phyloP scores from a whole-genome alignment of 2,113 vertebrate genomes.

The Phalacrocorax brasilianus region DNA sequence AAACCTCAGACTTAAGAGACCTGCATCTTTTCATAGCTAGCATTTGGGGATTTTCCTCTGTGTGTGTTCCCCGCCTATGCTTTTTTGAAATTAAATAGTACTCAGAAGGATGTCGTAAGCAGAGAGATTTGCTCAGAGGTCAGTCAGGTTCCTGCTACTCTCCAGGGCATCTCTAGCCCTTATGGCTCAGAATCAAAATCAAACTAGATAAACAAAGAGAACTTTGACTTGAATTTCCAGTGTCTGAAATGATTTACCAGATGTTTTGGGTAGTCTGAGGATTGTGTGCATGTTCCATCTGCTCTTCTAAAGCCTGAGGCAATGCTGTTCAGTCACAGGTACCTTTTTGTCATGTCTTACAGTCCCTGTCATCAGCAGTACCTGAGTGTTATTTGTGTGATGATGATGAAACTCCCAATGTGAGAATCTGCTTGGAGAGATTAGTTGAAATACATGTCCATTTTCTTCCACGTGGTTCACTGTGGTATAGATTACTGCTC shows the following conservation, averaged over 20 bases:
- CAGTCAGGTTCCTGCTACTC: not conserved
- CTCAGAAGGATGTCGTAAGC: not conserved
- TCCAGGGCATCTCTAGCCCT: not conserved
- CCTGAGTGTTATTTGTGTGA: not conserved
- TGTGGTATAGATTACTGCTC: not conserved
- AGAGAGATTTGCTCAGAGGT: not conserved
- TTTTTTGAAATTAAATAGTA: not conserved
- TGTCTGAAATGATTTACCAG: not conserved
- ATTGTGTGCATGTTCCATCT: not conserved
- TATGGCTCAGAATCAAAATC: not conserved
- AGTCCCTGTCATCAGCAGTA: not conserved
- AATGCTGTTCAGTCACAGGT: not conserved
- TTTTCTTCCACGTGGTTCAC: not conserved
- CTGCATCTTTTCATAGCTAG: not conserved
- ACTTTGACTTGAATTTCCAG: not conserved
- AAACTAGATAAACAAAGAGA: not conserved
- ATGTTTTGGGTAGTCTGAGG: not conserved
- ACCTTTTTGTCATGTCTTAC: not conserved
- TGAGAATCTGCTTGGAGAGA: not conserved
- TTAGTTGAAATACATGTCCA: not conserved
- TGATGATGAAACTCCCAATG: not conserved
- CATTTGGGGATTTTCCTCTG: not conserved
- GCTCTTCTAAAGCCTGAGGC: not conserved
- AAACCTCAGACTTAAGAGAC: not conserved
- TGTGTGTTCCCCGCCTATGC: not conserved